phyloP scores from a whole-genome alignment of 1,140 invertebrate species.

The Sinella curviseta region DNA sequence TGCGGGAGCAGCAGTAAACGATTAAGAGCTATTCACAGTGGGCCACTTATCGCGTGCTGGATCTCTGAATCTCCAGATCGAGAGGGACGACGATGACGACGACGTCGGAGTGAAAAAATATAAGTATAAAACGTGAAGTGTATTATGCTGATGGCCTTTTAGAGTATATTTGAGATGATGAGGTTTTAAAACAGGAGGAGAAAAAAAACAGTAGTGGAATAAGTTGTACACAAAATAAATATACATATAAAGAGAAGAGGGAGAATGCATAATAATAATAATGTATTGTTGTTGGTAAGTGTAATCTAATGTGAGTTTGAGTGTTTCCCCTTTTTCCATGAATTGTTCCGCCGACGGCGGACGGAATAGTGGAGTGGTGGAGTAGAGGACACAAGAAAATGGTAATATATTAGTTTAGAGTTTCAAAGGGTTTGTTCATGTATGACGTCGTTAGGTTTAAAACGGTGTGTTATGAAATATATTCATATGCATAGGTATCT shows the following conservation, averaged over 20 bases:
- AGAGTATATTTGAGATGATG: too few relatives aligned
- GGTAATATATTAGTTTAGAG: too few relatives aligned
- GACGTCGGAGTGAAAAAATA: too few relatives aligned
- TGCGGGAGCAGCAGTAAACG: conserved; percentile 35
- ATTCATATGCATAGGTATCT: too few relatives aligned
- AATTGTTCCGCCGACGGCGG: background rate
- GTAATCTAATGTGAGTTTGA: background rate
- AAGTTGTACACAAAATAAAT: background rate
- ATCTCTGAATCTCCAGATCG: conserved; percentile 26
- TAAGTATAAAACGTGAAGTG: too few relatives aligned
- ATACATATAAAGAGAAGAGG: background rate
- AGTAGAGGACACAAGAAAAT: too few relatives aligned
- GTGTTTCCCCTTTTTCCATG: background rate
- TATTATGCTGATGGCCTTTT: too few relatives aligned
- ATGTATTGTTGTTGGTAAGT: background rate
- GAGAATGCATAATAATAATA: background rate
- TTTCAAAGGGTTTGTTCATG: too few relatives aligned
- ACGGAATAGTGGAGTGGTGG: background rate
- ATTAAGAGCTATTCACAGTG: conserved; percentile 42
- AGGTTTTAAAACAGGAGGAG: too few relatives aligned
- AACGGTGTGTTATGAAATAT: too few relatives aligned
- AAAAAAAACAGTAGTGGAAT: background rate
- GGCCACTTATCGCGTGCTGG: conserved; percentile 28
- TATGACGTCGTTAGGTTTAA: too few relatives aligned
- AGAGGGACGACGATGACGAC: too few relatives aligned